Evolutionary conservation across 2,113 vertebrate genomes (phyloP).

Genomic region (Ailuropoda melanoleuca): DNA sequence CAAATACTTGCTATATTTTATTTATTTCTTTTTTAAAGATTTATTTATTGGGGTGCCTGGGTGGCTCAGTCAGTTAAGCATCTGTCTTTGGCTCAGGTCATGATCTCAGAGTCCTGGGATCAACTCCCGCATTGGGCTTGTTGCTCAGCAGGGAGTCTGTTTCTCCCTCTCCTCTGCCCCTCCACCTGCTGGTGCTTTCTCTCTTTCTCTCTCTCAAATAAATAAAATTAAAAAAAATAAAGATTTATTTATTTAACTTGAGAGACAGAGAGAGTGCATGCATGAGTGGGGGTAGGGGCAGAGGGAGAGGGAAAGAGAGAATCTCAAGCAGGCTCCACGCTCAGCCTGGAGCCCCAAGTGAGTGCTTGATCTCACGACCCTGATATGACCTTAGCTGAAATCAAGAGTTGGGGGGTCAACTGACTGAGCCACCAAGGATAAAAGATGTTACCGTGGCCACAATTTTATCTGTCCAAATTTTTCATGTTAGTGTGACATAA

Average conservation of each 20-base stretch:
- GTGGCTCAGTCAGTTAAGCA: too few relatives aligned
- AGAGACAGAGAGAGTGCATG: neutral
- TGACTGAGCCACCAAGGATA: neutral
- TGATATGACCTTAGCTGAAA: neutral
- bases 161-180: too few relatives aligned
- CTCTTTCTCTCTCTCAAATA: too few relatives aligned
- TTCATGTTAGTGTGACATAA: neutral
- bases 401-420: neutral
- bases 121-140: rapidly evolving
- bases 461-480: neutral
- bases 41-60: too few relatives aligned
- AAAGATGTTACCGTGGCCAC: neutral
- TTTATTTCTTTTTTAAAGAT: neutral
- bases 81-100: too few relatives aligned
- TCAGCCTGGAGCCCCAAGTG: neutral
- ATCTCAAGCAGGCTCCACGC: neutral
- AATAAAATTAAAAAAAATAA: too few relatives aligned
- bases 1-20: neutral
- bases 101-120: too few relatives aligned
- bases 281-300: neutral
- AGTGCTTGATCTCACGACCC: neutral
- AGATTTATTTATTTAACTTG: neutral
- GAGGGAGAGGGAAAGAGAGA: neutral
- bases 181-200: too few relatives aligned
- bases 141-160: too few relatives aligned